Conservation (phyloP, 2,113 vertebrate genomes). For the Heliornis fulica region DNA sequence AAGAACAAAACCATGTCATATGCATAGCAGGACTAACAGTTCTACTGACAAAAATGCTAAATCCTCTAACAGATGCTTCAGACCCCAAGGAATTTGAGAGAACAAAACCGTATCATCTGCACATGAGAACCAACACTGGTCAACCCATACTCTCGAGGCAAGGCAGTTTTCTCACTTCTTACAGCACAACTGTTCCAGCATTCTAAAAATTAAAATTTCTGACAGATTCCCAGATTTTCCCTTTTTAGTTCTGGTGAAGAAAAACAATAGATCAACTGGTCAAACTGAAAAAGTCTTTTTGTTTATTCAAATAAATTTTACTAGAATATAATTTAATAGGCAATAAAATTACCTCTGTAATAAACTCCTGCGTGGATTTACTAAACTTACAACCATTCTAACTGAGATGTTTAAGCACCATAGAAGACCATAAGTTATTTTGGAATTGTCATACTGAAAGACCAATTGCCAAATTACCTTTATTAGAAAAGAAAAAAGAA, state of each 20-base stretch:
- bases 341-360: neutral
- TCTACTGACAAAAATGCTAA: neutral
- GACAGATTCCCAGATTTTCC: neutral
- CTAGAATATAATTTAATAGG: neutral
- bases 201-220: neutral
- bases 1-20: neutral
- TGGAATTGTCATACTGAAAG: neutral
- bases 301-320: neutral
- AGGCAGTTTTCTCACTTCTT: neutral
- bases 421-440: neutral
- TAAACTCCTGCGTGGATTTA: neutral
- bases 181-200: neutral
- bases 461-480: neutral
- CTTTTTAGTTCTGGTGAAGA: neutral
- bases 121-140: neutral
- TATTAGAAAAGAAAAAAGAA: neutral
- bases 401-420: neutral
- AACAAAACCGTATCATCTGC: neutral
- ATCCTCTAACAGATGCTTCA: slow-evolving; percentile 8
- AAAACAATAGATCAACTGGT: neutral
- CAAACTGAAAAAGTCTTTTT: neutral
- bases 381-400: neutral
- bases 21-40: neutral
- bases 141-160: neutral
- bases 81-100: neutral